Base-by-base conservation (phyloP, 2,113 vertebrate species). In the Perca fluviatilis region DNA sequence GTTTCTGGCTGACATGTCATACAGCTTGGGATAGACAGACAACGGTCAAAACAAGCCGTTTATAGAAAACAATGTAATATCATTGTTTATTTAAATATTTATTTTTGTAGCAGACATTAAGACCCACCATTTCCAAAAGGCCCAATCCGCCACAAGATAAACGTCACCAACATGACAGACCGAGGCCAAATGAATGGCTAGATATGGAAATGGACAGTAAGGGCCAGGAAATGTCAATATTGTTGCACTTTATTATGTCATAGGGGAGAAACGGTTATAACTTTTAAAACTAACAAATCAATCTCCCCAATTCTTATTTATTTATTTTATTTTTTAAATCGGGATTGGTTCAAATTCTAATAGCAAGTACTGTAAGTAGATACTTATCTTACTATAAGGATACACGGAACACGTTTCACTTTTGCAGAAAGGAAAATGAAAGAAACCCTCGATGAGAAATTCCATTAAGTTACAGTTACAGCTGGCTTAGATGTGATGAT, bases 351-450 rank as follows among this genome's bases (percentile, higher is more conserved):
- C 1, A 57, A 57, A 56, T 16, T 53, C 21, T 23, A 6, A 18
- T 4, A 69, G 13, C 50, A 56, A 43, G 8, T 8, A 6, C 23
- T 49, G 15, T 47, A 33, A 10, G 36, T 27, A 19, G 33, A 54
- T 21, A 21, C 10, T 49, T 2, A 1, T 53, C 9, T 23, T 33
- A 16, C 23, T 16, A 47, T n/a, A 25, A 8, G 5, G 8, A 51
- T 0, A 15, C 50, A 15, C 40, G 62, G 11, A 33, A 47, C 25
- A 14, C 0, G 27, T 76, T 61, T 60, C 21, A 54, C 14, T 72
- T 57, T 47, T 33, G 16, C 50, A 64, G 6, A 25, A 64, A 57
- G 15, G 16, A 65, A 80, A 72, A 25, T 65, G 19, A 72, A 75
- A 69, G 23, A 62, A 53, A 82, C 10, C n/a, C 9, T n/a, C 1